phyloP scores from a whole-genome alignment of 2,113 vertebrate genomes.

The Origma solitaria region DNA sequence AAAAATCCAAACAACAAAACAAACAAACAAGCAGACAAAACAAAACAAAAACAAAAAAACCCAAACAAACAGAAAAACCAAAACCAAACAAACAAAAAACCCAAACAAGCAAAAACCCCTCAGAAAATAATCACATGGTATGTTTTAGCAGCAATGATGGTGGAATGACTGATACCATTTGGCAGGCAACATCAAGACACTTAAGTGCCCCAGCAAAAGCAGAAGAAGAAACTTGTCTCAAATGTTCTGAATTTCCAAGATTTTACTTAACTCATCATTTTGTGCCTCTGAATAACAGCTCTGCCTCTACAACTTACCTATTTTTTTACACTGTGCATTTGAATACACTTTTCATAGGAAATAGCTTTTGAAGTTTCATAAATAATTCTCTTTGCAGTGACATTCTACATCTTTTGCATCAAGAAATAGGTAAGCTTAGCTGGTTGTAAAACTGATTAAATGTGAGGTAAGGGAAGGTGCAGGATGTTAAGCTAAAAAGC shows the following conservation, averaged over 20 bases:
- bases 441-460: background rate
- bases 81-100: background rate
- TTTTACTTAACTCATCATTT: background rate
- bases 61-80: background rate
- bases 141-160: background rate
- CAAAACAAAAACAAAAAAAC: too few species aligned
- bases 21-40: background rate
- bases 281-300: background rate
- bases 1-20: background rate
- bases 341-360: background rate
- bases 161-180: background rate
- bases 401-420: background rate
- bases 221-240: background rate
- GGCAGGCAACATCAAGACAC: background rate
- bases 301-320: background rate
- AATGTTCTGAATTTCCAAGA: background rate
- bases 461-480: background rate
- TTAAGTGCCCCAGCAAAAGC: background rate
- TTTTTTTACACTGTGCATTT: background rate
- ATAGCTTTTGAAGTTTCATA: background rate
- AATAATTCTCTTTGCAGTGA: background rate
- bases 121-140: background rate
- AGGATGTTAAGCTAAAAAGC: background rate
- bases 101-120: background rate
- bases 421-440: background rate